Base-by-base conservation (phyloP, 2,113 vertebrate species). In the Eudyptes chrysolophus region DNA sequence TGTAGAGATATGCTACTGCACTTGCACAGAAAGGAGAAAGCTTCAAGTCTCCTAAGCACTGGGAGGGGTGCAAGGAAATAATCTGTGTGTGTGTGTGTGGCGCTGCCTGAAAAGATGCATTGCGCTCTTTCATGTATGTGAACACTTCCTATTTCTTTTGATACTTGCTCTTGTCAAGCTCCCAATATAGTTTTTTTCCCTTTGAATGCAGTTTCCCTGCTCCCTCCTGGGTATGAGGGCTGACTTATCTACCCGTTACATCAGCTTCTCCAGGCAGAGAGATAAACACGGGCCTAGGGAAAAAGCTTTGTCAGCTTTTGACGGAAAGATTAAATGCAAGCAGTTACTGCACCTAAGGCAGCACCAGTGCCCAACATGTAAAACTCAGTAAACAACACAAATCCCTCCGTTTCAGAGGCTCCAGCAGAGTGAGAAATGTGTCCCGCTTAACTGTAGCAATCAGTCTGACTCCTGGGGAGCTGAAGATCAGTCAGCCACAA, bases 281-380 rank as follows among this genome's bases (percentile, higher is more conserved):
- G 75, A 84, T 49, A 95, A 96, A 87, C 58, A 79, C 2, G 13
- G 32, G 62, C 54, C 60, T 8, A 24, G 54, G 75, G 87, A 89
- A 92, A 95, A 95, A 94, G 75, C 88, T 93, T 77, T 96, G 82
- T 83, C 95, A 94, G 90, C 71, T 95, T 95, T 88, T 92, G 94
- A 86, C 10, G 22, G 85, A 58, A 96, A 97, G 95, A 97, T 90
- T 90, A 92, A 90, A 88, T 19, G 46, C 54, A 85, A 85, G 82
- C 0, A 0, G n/a, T 61, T 68, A 79, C 65, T 21, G 49, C 62
- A 64, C 49, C 44, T 65, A 52, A 57, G 75, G 71, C 75, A 69
- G 62, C 8, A 8, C 36, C 1, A 1, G 36, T 52, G 66, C 27
- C 62, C 79, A 79, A 2, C 30, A 58, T 1, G 7, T 29, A 66